Evolutionary conservation across 2,888 invertebrate genomes (phyloP), one percentile per base, ranked within the genome.

Genomic region (Acrobasis suavella): DNA sequence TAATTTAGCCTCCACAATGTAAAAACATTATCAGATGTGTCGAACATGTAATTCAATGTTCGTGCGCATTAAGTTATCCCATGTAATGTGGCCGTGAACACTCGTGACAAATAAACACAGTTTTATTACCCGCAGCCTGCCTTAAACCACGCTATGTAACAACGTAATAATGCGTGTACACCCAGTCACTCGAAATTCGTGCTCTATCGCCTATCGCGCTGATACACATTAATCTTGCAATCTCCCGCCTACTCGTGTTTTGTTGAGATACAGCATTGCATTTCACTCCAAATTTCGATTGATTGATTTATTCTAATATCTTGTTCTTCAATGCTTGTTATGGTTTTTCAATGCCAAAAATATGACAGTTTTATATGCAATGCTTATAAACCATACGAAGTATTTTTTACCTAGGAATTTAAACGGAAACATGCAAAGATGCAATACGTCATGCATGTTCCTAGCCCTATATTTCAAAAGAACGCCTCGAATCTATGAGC

Each of bases 91-190:
- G 76, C 76, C 78, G 75, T 76, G 77, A 81, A 73, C 76, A 73
- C 70, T 83, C 84, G 81, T 83, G 83, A 83, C 81, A 81, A 83
- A 83, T 83, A 82, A 85, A 86, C 80, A 74, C 74, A 74, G 75
- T 79, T 82, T 83, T 84, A 84, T 78, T 78, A 80, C 76, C 69
- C 69, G 75, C 72, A 60, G 55, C 49, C 77, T 77, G 46, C 37
- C 37, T 17, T 56, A 76, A 82, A 78, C 80, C 82, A 73, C 80
- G 81, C 81, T 73, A 80, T 76, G 78, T 77, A 77, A 80, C 75
- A 77, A 74, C 76, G 70, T 82, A 78, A 80, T 81, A 77, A 76
- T 73, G 72, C n/a, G n/a, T 72, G 73, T 76, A 75, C 73, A 72
- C 73, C n/a, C 71, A 73, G 69, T 71, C 69, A 69, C 67, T 70